Percentiles rank a stretch among this genome's conserved stretches.
phyloP scores from a whole-genome alignment of 92 coral and sea anemone genomes.

The Muricea muricata region DNA sequence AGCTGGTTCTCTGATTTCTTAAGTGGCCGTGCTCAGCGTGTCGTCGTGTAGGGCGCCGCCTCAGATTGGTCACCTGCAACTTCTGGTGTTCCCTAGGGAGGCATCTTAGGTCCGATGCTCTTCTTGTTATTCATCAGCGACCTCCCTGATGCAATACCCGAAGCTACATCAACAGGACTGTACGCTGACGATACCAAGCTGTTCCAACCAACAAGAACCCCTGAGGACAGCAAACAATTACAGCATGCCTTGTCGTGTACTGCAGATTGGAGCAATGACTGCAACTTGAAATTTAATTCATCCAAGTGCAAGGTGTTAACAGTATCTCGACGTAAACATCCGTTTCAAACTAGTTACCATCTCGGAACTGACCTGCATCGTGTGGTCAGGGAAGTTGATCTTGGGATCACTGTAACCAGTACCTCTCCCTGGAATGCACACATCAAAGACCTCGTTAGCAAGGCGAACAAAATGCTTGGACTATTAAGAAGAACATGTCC shows the following conservation, averaged over 20 bases:
- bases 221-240: neutral
- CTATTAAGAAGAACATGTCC: no score
- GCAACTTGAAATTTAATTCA: neutral
- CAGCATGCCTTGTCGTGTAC: neutral
- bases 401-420: no score
- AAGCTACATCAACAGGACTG: neutral
- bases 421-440: neutral
- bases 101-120: neutral
- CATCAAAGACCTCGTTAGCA: neutral
- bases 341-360: neutral
- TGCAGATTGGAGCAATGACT: neutral
- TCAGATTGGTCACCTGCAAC: no score
- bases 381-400: no score
- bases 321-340: neutral
- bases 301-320: neutral
- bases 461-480: no score
- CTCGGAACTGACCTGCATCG: neutral
- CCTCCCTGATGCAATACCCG: neutral
- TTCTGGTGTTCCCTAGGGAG: slow-evolving; percentile 7
- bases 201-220: neutral
- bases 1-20: slow-evolving; percentile 1
- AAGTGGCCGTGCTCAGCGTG: neutral
- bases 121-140: neutral
- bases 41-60: neutral
- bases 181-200: neutral